Evolutionary conservation across 2,113 vertebrate species (phyloP).

Genomic region (Calyptommatus sinebrachiatus): DNA sequence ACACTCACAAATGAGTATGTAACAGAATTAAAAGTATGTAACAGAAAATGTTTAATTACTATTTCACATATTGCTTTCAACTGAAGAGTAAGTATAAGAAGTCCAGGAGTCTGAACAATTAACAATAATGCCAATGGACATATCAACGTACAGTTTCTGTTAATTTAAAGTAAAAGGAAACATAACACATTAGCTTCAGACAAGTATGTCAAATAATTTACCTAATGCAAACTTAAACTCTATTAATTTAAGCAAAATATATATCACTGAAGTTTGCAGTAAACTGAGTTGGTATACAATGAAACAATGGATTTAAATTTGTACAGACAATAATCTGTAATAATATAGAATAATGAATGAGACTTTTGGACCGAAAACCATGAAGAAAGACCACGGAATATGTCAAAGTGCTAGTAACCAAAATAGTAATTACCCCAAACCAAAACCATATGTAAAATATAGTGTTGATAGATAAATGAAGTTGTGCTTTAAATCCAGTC

Average conservation of each 20-base stretch:
- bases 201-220: background rate
- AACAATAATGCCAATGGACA: background rate
- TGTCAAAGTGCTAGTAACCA: too few relatives aligned
- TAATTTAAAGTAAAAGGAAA: background rate
- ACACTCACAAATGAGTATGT: background rate
- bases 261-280: background rate
- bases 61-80: background rate
- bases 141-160: background rate
- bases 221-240: background rate
- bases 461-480: rapidly evolving
- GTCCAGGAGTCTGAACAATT: background rate
- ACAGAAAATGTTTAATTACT: background rate
- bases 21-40: background rate
- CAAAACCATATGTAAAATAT: background rate
- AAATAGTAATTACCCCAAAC: background rate
- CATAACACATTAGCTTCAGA: background rate
- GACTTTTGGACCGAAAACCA: background rate
- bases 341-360: background rate
- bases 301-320: background rate
- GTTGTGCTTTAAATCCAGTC: background rate
- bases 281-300: background rate
- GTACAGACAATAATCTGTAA: background rate
- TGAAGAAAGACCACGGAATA: background rate
- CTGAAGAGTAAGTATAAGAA: background rate
- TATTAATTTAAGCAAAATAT: background rate